A percentile compares a stretch with the other conserved stretches of the same genome.
These are phyloP conservation scores for Nymphalis c-album DNA, from an alignment of 2,888 invertebrate species.

Conservation along the genomic window DNA sequence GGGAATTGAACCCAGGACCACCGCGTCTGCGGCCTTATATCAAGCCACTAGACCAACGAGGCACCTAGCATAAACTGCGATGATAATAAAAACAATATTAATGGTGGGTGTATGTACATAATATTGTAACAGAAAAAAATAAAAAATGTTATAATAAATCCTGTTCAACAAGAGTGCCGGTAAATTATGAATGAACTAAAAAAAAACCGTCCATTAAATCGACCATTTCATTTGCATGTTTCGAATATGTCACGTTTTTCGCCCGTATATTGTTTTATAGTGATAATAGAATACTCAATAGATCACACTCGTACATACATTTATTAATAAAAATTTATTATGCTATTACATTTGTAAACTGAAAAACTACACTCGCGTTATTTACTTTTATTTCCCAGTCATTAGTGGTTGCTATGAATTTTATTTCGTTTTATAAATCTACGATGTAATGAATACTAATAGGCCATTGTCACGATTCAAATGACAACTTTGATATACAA, in stretches of 20 bases:
- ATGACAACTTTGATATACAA: too few species aligned
- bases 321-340: constrained; percentile 4
- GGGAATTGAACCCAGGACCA: too few species aligned
- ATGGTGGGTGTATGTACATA: background rate
- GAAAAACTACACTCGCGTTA: background rate
- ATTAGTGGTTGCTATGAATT: too few species aligned
- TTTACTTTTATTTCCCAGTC: too few species aligned
- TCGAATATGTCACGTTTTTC: constrained; percentile 4
- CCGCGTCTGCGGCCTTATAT: too few species aligned
- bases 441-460: too few species aligned
- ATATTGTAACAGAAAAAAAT: background rate
- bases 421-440: too few species aligned
- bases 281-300: constrained; percentile 9
- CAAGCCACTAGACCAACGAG: too few species aligned
- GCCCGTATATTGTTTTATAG: constrained; percentile 1
- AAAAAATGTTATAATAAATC: constrained; percentile 4
- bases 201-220: background rate
- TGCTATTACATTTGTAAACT: background rate
- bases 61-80: too few species aligned
- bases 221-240: constrained; percentile 19
- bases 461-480: too few species aligned
- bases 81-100: too few species aligned
- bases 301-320: constrained; percentile 1
- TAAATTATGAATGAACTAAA: constrained; percentile 10
- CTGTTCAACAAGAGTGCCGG: background rate